Conservation (phyloP, 2,797 vertebrate genomes). For the Anabacerthia variegaticeps region DNA sequence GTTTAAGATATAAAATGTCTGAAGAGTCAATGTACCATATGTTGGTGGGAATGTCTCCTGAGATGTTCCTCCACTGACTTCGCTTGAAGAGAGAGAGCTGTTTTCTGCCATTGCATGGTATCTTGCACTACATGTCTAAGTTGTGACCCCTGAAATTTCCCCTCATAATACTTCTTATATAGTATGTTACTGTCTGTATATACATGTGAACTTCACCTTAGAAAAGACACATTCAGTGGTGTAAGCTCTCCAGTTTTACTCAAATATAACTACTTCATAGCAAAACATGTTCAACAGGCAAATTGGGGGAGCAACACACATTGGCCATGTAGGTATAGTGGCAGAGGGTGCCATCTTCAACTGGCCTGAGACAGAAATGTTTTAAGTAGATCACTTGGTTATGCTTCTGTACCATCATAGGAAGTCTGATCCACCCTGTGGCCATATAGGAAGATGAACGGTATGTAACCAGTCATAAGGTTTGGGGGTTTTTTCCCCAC, state of each 20-base stretch:
- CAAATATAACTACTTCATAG: not conserved
- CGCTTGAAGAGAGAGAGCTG: not conserved
- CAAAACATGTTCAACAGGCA: not conserved
- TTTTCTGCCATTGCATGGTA: not conserved
- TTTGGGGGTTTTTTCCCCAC: accelerated
- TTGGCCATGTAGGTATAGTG: accelerated
- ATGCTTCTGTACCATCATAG: not conserved
- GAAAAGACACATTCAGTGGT: not conserved
- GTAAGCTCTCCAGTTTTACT: not conserved
- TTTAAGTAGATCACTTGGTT: not conserved
- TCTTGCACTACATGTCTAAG: not conserved
- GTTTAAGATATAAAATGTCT: not conserved
- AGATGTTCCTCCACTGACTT: not conserved
- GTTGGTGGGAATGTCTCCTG: not conserved
- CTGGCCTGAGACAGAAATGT: not conserved
- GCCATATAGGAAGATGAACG: not conserved
- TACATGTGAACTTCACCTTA: not conserved
- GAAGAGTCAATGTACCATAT: not conserved
- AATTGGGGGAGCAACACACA: not conserved
- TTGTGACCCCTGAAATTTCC: not conserved
- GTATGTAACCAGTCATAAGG: not conserved
- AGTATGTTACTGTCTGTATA: not conserved
- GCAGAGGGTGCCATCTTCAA: not conserved
- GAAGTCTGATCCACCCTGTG: not conserved
- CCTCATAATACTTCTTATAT: not conserved